Conservation (phyloP, 2,888 invertebrate genomes). For the Pilophorus perplexus region DNA sequence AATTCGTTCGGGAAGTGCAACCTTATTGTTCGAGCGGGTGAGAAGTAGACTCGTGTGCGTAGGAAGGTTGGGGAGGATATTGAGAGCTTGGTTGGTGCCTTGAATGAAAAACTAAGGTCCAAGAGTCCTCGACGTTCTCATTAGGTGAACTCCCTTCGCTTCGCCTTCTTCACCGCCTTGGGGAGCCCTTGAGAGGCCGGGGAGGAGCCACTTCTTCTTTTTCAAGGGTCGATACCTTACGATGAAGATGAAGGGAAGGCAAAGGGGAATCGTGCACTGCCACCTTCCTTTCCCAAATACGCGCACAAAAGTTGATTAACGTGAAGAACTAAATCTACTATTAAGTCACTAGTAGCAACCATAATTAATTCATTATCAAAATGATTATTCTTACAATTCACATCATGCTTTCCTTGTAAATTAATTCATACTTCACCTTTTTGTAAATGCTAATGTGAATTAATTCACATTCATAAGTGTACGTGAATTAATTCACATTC, state of each 20-base stretch:
- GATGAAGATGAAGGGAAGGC: slow-evolving; percentile 21
- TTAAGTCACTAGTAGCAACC: too few species aligned
- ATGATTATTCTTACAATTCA: too few species aligned
- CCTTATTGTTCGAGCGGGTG: not conserved
- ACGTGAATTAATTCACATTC: too few species aligned
- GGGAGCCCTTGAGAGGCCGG: slow-evolving; percentile 8
- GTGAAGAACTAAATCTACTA: too few species aligned
- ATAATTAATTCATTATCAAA: too few species aligned
- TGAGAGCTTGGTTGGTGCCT: slow-evolving; percentile 19
- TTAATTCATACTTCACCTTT: too few species aligned
- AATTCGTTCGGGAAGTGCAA: too few species aligned
- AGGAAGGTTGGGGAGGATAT: not conserved
- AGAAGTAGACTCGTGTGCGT: too few species aligned
- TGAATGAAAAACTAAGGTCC: slow-evolving; percentile 38
- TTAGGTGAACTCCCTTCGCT: slow-evolving; percentile 25
- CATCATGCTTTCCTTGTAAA: too few species aligned
- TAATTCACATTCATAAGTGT: too few species aligned
- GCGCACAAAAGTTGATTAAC: too few species aligned
- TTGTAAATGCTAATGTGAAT: too few species aligned
- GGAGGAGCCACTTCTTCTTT: not conserved
- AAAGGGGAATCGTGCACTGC: slow-evolving; percentile 16
- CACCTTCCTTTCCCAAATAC: slow-evolving; percentile 6
- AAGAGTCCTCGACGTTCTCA: slow-evolving; percentile 38
- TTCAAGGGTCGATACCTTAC: slow-evolving; percentile 25
- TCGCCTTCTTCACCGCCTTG: slow-evolving; percentile 12